Evolutionary conservation across 2,113 vertebrate genomes (phyloP).

Genomic region (Halichoeres trimaculatus): DNA sequence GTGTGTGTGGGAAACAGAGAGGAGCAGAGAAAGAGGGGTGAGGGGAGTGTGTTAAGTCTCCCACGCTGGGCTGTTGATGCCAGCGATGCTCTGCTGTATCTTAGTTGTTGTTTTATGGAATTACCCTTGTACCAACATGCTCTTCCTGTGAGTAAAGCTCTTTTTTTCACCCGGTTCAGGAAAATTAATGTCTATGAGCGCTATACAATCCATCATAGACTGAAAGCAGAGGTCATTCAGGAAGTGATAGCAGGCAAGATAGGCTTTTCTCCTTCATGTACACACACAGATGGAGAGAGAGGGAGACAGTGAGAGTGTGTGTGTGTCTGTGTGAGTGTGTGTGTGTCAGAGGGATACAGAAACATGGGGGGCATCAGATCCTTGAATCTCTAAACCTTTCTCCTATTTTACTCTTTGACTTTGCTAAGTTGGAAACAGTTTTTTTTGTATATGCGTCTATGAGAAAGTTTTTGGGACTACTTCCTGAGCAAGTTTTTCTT

Average conservation of each 20-base stretch:
- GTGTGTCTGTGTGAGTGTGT: slow-evolving; percentile 31
- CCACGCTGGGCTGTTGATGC: slow-evolving; percentile 45
- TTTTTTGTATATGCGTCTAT: too few species aligned
- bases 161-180: slow-evolving; percentile 81
- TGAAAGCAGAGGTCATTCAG: slow-evolving; percentile 89
- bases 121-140: slow-evolving; percentile 82
- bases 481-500: background rate
- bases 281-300: slow-evolving; percentile 56
- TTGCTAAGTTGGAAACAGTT: slow-evolving; percentile 69
- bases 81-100: slow-evolving; percentile 44
- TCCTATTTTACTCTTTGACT: slow-evolving; percentile 73
- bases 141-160: slow-evolving; percentile 80
- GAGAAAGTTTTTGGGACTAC: too few species aligned
- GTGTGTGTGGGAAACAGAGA: slow-evolving; percentile 27
- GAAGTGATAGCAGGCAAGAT: slow-evolving; percentile 86
- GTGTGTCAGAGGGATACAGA: slow-evolving; percentile 63
- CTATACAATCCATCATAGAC: slow-evolving; percentile 86
- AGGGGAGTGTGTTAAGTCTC: slow-evolving; percentile 51
- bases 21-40: slow-evolving; percentile 10
- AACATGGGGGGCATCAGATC: slow-evolving; percentile 68
- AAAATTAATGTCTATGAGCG: slow-evolving; percentile 87
- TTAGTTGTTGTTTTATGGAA: slow-evolving; percentile 81
- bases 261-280: slow-evolving; percentile 76
- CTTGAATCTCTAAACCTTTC: slow-evolving; percentile 64
- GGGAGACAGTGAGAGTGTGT: slow-evolving; percentile 26